Evolutionary conservation across 1,140 invertebrate species (phyloP).

Genomic region (Steinernema khuongi): DNA sequence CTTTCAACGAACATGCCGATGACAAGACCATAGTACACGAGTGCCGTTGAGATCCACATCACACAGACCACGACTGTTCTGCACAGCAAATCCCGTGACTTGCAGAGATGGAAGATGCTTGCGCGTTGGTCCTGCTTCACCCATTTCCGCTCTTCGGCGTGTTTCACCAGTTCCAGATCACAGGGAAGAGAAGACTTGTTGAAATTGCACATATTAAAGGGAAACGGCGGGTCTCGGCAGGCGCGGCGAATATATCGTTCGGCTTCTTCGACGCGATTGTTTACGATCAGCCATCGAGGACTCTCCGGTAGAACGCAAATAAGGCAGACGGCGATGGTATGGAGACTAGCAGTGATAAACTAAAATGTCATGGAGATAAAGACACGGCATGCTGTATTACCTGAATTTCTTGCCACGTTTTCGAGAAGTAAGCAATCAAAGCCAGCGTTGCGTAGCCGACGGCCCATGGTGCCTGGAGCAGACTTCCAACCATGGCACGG

Average conservation of each 20-base stretch:
- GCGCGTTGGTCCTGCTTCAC: slow-evolving; percentile 50
- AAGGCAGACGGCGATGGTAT: slow-evolving; percentile 49
- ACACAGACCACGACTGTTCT: slow-evolving; percentile 51
- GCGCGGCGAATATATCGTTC: slow-evolving; percentile 55
- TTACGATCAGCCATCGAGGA: slow-evolving; percentile 57
- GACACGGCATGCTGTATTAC: slow-evolving; percentile 20
- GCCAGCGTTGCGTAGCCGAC: slow-evolving; percentile 55
- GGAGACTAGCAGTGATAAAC: slow-evolving; percentile 51
- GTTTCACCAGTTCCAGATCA: slow-evolving; percentile 53
- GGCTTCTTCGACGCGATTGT: slow-evolving; percentile 51
- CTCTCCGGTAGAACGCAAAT: slow-evolving; percentile 56
- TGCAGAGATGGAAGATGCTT: slow-evolving; percentile 49
- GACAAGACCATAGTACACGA: slow-evolving; percentile 57
- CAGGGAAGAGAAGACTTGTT: slow-evolving; percentile 56
- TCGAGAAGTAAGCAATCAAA: slow-evolving; percentile 53
- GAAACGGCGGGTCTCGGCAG: slow-evolving; percentile 55
- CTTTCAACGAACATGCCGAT: slow-evolving; percentile 42
- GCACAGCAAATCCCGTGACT: slow-evolving; percentile 42
- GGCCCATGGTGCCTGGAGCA: slow-evolving; percentile 57
- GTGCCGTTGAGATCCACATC: slow-evolving; percentile 56
- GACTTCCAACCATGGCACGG: slow-evolving; percentile 54
- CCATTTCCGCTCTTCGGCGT: slow-evolving; percentile 55
- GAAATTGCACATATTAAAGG: slow-evolving; percentile 51
- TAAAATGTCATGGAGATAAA: slow-evolving; percentile 41
- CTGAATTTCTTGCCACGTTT: slow-evolving; percentile 56